Evolutionary conservation across 2,797 vertebrate species (phyloP).

Genomic region (Scleropages formosus): DNA sequence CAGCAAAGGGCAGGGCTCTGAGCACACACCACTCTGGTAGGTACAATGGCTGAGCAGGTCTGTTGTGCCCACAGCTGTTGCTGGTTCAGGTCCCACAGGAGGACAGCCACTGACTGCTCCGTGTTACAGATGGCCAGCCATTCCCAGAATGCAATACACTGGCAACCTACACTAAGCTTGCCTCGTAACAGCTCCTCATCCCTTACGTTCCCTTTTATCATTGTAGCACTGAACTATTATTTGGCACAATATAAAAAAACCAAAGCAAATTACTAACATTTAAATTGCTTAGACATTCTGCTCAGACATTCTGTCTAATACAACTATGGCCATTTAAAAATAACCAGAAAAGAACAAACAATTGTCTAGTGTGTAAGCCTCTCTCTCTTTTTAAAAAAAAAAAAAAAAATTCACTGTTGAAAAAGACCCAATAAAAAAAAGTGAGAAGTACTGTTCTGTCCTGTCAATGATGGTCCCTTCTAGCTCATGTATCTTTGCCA

Average conservation of each 20-base stretch:
- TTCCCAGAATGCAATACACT: constrained; percentile 29
- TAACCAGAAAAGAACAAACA: constrained; percentile 27
- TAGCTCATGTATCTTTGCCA: constrained; percentile 6
- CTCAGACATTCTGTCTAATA: constrained; percentile 5
- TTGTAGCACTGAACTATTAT: constrained; percentile 59
- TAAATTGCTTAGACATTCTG: constrained; percentile 15
- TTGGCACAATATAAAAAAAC: constrained; percentile 67
- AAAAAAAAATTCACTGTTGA: constrained; percentile 13
- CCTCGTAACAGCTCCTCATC: constrained; percentile 20
- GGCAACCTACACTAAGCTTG: constrained; percentile 26
- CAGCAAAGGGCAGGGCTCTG: constrained; percentile 46
- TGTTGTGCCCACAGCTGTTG: constrained; percentile 29
- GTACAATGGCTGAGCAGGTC: constrained; percentile 33
- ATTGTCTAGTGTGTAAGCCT: neutral
- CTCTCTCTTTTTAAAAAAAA: no score
- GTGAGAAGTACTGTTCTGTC: constrained; percentile 5
- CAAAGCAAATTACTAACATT: constrained; percentile 23
- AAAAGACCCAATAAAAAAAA: constrained; percentile 21
- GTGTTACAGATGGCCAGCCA: constrained; percentile 33
- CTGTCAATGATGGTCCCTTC: constrained; percentile 17
- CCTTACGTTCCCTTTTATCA: constrained; percentile 34
- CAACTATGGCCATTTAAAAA: constrained; percentile 55
- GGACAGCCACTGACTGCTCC: constrained; percentile 44
- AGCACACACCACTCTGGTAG: constrained; percentile 21
- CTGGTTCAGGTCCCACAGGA: constrained; percentile 33